Conservation (phyloP, 1,140 invertebrate genomes). For the Atopsyche davidsoni region DNA sequence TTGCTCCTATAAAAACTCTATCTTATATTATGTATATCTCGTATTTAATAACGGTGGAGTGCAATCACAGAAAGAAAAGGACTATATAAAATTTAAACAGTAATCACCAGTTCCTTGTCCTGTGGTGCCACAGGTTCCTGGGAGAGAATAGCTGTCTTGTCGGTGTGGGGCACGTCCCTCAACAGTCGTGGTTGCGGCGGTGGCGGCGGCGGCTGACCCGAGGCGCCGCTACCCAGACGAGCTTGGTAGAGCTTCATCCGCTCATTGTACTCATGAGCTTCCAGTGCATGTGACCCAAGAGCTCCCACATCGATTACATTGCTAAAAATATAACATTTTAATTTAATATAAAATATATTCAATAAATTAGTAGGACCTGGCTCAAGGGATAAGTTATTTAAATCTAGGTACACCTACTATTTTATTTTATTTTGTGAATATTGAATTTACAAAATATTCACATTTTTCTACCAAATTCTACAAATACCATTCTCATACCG, state of each 20-base stretch:
- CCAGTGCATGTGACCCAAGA: slow-evolving; percentile 65
- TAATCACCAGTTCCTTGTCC: slow-evolving; percentile 27
- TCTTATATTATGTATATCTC: too few relatives aligned
- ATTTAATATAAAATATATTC: slow-evolving; percentile 12
- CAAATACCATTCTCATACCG: too few relatives aligned
- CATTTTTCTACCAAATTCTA: too few relatives aligned
- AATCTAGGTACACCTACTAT: neutral
- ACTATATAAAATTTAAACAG: too few relatives aligned
- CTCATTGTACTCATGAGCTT: slow-evolving; percentile 75
- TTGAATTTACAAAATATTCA: too few relatives aligned
- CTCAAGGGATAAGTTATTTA: neutral
- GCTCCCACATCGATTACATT: slow-evolving; percentile 82
- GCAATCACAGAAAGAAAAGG: too few relatives aligned
- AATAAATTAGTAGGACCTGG: too few relatives aligned
- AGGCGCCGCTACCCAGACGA: slow-evolving; percentile 38
- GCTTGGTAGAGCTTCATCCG: slow-evolving; percentile 65
- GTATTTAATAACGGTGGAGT: too few relatives aligned
- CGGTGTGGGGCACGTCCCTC: slow-evolving; percentile 20
- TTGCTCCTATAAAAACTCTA: too few relatives aligned
- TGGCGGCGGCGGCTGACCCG: neutral
- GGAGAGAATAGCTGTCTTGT: slow-evolving; percentile 16
- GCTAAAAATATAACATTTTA: slow-evolving; percentile 48
- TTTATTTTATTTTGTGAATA: neutral
- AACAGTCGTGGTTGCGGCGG: slow-evolving; percentile 19
- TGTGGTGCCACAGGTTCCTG: slow-evolving; percentile 25